Percentiles rank a stretch among this genome's conserved stretches.
Evolutionary conservation across 2,797 vertebrate genomes (phyloP).

Genomic region (Schizopygopsis pylzovi): DNA sequence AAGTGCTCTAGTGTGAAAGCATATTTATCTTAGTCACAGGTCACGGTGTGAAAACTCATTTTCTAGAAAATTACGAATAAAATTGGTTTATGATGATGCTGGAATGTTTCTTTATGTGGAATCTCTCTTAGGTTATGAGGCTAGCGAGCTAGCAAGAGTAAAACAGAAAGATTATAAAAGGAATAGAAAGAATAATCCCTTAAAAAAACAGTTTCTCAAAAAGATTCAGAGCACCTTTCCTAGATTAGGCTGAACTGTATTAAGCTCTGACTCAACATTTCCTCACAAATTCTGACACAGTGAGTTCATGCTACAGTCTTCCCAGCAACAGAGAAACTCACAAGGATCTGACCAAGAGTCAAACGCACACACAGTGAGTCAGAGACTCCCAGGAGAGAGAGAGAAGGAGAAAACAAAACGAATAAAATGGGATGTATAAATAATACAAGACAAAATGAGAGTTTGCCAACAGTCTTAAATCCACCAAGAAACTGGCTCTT

Average conservation of each 20-base stretch:
- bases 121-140: not conserved
- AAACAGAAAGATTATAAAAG: not conserved
- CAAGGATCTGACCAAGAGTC: slow-evolving; percentile 6
- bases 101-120: not conserved
- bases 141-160: not conserved
- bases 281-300: not conserved
- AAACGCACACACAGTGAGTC: slow-evolving; percentile 31
- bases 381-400: slow-evolving; percentile 50
- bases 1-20: too few species aligned
- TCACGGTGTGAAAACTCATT: not conserved
- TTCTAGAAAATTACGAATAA: not conserved
- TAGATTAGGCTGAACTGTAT: not conserved
- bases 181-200: not conserved
- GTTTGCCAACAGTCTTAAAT: slow-evolving; percentile 21
- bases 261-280: slow-evolving; percentile 25
- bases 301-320: slow-evolving; percentile 14
- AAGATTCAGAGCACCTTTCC: not conserved
- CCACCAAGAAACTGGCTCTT: slow-evolving; percentile 2
- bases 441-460: slow-evolving; percentile 4
- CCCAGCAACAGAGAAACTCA: slow-evolving; percentile 37
- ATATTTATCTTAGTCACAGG: not conserved
- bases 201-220: not conserved
- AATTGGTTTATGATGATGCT: not conserved
- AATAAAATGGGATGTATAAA: slow-evolving; percentile 16
- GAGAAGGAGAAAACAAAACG: slow-evolving; percentile 63